Conservation (phyloP, 1,140 invertebrate genomes). For the Oedothorax gibbosus region DNA sequence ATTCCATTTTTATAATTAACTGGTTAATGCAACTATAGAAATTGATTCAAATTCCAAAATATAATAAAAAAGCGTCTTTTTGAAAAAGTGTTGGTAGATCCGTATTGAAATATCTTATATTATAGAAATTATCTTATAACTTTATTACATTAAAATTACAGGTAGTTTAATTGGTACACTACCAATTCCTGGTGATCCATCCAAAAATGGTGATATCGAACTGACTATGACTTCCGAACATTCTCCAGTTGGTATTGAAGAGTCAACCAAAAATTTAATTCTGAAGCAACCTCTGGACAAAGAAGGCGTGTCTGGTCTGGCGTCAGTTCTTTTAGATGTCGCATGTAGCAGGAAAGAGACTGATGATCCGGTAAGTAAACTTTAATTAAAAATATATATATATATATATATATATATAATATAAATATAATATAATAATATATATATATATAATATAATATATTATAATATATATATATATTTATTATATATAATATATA, state of each 20-base stretch:
- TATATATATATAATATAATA: too few relatives aligned
- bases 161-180: conserved; percentile 72
- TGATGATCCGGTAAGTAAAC: conserved; percentile 77
- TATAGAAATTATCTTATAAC: too few relatives aligned
- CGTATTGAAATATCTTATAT: too few relatives aligned
- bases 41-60: too few relatives aligned
- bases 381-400: not conserved
- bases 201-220: conserved; percentile 79
- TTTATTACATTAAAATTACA: conserved; percentile 6
- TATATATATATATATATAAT: too few relatives aligned
- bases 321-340: conserved; percentile 62
- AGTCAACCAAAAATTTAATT: conserved; percentile 84
- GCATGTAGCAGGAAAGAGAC: conserved; percentile 68
- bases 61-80: too few relatives aligned
- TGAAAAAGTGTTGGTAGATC: too few relatives aligned
- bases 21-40: too few relatives aligned
- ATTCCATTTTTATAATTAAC: too few relatives aligned
- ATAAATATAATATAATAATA: too few relatives aligned
- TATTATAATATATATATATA: too few relatives aligned
- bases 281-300: conserved; percentile 83
- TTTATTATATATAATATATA: too few relatives aligned
- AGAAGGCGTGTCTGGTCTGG: conserved; percentile 70
- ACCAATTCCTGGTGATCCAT: conserved; percentile 83
- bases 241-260: conserved; percentile 75
- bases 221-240: conserved; percentile 75